These are phyloP conservation scores for Polylopha cassiicola DNA, from an alignment of 2,888 invertebrate species.

Conservation along the genomic window DNA sequence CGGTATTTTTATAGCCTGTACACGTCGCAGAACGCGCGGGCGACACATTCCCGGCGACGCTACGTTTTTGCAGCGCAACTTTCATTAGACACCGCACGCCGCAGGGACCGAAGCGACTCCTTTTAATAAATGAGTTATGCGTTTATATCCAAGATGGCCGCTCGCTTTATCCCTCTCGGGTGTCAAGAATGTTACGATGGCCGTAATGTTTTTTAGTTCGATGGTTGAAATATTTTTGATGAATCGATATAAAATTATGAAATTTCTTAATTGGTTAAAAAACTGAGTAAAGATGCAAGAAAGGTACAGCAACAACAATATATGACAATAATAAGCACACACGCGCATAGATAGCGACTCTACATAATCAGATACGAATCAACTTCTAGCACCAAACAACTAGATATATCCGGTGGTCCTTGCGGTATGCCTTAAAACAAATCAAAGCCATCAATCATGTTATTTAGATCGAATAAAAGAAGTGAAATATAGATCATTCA, in stretches of 20 bases:
- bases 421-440: no score
- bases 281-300: no score
- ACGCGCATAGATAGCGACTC: no score
- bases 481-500: constrained; percentile 18
- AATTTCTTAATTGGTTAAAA: background rate
- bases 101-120: constrained; percentile 62
- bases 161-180: constrained; percentile 48
- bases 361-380: no score
- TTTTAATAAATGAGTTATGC: constrained; percentile 74
- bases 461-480: no score
- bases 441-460: no score
- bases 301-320: no score
- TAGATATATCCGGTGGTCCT: no score
- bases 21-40: constrained; percentile 68
- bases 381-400: no score
- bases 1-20: constrained; percentile 74
- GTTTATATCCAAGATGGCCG: constrained; percentile 69
- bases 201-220: constrained; percentile 34
- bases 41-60: constrained; percentile 72
- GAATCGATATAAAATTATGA: background rate
- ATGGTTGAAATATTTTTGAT: constrained; percentile 26
- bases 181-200: constrained; percentile 58
- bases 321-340: no score
- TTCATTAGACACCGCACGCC: constrained; percentile 70
- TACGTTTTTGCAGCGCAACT: constrained; percentile 72